phyloP scores from a whole-genome alignment of 2,888 invertebrate species.

The Synanthedon formicaeformis region DNA sequence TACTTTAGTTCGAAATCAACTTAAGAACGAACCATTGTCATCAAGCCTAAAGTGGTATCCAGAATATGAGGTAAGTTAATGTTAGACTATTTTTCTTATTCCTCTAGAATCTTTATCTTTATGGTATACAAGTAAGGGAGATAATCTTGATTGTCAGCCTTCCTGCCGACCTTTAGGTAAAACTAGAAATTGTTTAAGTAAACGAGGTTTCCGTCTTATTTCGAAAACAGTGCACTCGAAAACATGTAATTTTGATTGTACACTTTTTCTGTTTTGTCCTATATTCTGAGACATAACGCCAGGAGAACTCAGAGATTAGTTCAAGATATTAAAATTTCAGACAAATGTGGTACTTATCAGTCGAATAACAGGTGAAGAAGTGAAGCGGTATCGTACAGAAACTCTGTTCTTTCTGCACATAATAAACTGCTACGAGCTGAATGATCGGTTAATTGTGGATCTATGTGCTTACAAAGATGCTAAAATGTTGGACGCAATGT shows the following conservation, averaged over 20 bases:
- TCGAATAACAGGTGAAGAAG: slow-evolving; percentile 68
- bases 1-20: slow-evolving; percentile 69
- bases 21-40: slow-evolving; percentile 75
- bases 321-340: slow-evolving; percentile 29
- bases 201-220: no score
- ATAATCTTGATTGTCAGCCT: no score
- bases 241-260: no score
- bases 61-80: slow-evolving; percentile 65
- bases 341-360: slow-evolving; percentile 75
- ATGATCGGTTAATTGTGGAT: slow-evolving; percentile 78
- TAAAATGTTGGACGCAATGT: slow-evolving; percentile 88
- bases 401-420: slow-evolving; percentile 87
- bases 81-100: no score
- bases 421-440: slow-evolving; percentile 85
- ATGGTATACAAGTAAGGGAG: no score
- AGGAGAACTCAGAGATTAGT: no score
- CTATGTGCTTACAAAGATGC: slow-evolving; percentile 87
- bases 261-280: no score
- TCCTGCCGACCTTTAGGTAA: no score
- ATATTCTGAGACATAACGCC: no score
- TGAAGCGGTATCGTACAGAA: slow-evolving; percentile 55
- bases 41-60: slow-evolving; percentile 82
- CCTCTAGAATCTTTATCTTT: no score
- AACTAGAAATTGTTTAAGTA: no score
- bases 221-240: no score